Evolutionary conservation across 2,797 vertebrate species (phyloP).

Genomic region (Sebastes alutus): DNA sequence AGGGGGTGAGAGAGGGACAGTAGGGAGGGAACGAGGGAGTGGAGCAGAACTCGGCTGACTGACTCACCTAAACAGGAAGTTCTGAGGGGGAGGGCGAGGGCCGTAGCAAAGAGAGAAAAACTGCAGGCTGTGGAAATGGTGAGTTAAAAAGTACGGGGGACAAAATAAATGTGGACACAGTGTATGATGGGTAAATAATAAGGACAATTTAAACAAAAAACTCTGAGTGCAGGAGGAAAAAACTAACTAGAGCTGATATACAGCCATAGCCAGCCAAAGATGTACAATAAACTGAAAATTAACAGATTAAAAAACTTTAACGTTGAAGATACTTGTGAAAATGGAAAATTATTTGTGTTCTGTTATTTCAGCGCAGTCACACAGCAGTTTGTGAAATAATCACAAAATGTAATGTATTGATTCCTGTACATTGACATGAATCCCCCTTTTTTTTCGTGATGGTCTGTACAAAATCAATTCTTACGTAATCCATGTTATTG

Average conservation of each 20-base stretch:
- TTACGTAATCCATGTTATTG: accelerated
- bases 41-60: constrained; percentile 56
- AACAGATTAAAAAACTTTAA: background rate
- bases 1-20: constrained; percentile 16
- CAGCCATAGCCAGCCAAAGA: background rate
- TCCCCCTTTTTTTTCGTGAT: no score
- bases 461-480: no score
- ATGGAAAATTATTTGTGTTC: background rate
- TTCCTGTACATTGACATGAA: accelerated
- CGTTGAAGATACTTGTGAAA: background rate
- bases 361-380: no score
- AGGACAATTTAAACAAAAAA: background rate
- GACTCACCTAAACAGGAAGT: constrained; percentile 42
- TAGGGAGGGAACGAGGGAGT: constrained; percentile 33
- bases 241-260: background rate
- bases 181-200: background rate
- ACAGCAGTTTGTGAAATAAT: no score
- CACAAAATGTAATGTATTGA: no score
- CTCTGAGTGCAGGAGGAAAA: background rate
- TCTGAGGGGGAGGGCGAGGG: background rate
- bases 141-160: constrained; percentile 27
- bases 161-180: constrained; percentile 8
- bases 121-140: constrained; percentile 24
- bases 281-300: background rate
- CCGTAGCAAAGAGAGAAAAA: constrained; percentile 1